These are phyloP conservation scores for Carabus problematicus DNA, from an alignment of 2,888 invertebrate species.

Conservation along the genomic window DNA sequence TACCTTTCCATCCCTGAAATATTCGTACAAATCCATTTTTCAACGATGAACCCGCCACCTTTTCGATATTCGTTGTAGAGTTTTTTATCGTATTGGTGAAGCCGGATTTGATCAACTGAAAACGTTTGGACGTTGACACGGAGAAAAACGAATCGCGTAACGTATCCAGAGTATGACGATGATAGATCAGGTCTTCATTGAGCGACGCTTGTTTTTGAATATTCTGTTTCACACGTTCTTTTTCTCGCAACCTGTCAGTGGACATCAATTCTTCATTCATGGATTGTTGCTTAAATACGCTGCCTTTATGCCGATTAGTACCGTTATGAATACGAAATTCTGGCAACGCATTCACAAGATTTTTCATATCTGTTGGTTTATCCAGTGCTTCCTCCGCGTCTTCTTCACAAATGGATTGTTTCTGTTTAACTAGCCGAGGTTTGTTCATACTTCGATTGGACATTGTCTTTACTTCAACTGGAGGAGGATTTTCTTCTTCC, in stretches of 20 bases:
- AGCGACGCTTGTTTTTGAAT: constrained; percentile 89
- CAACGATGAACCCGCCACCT: constrained; percentile 72
- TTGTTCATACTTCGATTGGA: constrained; percentile 54
- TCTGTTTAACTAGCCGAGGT: constrained; percentile 85
- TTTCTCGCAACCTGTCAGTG: constrained; percentile 82
- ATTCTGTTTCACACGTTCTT: constrained; percentile 80
- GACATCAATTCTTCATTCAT: constrained; percentile 91
- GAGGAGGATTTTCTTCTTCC: constrained; percentile 50
- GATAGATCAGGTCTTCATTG: constrained; percentile 84
- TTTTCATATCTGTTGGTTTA: constrained; percentile 74
- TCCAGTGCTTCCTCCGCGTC: constrained; percentile 70
- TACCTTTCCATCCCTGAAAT: constrained; percentile 80
- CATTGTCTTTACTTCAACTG: constrained; percentile 31
- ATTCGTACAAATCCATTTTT: constrained; percentile 84
- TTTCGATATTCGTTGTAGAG: constrained; percentile 83
- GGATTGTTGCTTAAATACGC: constrained; percentile 82
- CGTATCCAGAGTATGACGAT: constrained; percentile 71
- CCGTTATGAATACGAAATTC: constrained; percentile 67
- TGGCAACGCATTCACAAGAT: constrained; percentile 69
- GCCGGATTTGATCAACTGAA: constrained; percentile 80
- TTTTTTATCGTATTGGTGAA: constrained; percentile 84
- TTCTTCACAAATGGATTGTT: constrained; percentile 82
- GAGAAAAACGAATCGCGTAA: constrained; percentile 78
- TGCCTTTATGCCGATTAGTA: constrained; percentile 62
- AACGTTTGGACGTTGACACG: constrained; percentile 75